Percentiles rank a stretch among this genome's conserved stretches.
Conservation (phyloP, 1,140 invertebrate species). For the Listronotus oregonensis region DNA sequence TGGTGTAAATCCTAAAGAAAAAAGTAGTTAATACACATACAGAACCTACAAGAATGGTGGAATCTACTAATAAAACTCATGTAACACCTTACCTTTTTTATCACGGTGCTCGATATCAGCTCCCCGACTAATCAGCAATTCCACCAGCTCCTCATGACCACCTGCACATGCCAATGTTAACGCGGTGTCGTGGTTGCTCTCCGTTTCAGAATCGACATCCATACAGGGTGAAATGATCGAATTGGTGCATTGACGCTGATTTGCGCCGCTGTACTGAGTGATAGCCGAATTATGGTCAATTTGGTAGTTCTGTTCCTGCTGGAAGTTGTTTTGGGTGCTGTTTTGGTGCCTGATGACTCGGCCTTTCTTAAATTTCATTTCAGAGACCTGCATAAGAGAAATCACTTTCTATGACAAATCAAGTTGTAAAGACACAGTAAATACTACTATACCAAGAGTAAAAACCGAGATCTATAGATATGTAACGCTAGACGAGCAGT, state of each 20-base stretch:
- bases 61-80: too few relatives aligned
- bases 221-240: constrained; percentile 62
- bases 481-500: too few relatives aligned
- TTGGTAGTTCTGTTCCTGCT: constrained; percentile 50
- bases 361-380: constrained; percentile 54
- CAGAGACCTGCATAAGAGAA: constrained; percentile 13
- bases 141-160: constrained; percentile 94
- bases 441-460: too few relatives aligned
- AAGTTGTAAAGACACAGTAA: too few relatives aligned
- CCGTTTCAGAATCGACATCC: constrained; percentile 95
- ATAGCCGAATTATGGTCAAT: constrained; percentile 54
- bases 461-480: too few relatives aligned
- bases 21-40: neutral
- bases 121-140: constrained; percentile 87
- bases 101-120: constrained; percentile 92
- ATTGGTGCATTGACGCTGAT: constrained; percentile 35
- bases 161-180: constrained; percentile 97
- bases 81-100: constrained; percentile 77
- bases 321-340: constrained; percentile 34
- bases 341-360: constrained; percentile 46
- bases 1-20: constrained; percentile 80
- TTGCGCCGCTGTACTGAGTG: constrained; percentile 49
- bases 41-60: neutral
- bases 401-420: neutral
- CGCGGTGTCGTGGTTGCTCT: constrained; percentile 98